phyloP scores from a whole-genome alignment of 2,888 invertebrate genomes.

The Cabera pusaria region DNA sequence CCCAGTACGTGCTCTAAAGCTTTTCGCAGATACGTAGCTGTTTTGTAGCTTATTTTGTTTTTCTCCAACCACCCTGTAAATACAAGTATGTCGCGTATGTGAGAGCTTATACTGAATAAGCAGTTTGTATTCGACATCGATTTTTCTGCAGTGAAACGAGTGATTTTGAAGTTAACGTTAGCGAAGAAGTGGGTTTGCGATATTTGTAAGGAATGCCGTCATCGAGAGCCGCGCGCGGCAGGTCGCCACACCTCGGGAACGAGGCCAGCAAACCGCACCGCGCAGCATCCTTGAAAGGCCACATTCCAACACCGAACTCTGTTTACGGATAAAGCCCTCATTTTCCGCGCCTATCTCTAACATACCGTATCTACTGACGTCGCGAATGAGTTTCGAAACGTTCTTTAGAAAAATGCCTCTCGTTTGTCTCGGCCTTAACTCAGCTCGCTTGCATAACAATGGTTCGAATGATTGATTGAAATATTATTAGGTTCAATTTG shows the following conservation, averaged over 20 bases:
- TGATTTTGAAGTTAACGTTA: conserved; percentile 35
- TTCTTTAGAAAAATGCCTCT: conserved; percentile 37
- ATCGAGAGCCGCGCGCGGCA: conserved; percentile 37
- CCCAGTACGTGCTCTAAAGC: conserved; percentile 23
- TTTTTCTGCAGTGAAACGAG: conserved; percentile 26
- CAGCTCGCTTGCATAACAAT: conserved; percentile 39
- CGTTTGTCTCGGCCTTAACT: too few relatives aligned
- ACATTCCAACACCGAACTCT: conserved; percentile 70
- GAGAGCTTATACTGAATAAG: conserved; percentile 15
- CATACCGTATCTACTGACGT: conserved; percentile 42
- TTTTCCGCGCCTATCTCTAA: conserved; percentile 46
- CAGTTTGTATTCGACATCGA: conserved; percentile 26
- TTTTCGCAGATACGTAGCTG: conserved; percentile 10
- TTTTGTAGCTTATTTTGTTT: conserved; percentile 17
- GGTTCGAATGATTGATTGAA: conserved; percentile 39
- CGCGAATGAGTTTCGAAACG: conserved; percentile 35
- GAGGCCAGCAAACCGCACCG: conserved; percentile 50
- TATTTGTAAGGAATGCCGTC: conserved; percentile 67
- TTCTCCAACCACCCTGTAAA: conserved; percentile 11
- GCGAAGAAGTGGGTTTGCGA: conserved; percentile 40
- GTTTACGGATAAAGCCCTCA: conserved; percentile 71
- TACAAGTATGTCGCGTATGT: conserved; percentile 13
- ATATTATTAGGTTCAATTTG: conserved; percentile 26
- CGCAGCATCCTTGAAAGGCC: conserved; percentile 80
- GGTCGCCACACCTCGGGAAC: conserved; percentile 66